Base-by-base conservation (phyloP, 2,888 invertebrate genomes). In the Mycogona germanica region DNA sequence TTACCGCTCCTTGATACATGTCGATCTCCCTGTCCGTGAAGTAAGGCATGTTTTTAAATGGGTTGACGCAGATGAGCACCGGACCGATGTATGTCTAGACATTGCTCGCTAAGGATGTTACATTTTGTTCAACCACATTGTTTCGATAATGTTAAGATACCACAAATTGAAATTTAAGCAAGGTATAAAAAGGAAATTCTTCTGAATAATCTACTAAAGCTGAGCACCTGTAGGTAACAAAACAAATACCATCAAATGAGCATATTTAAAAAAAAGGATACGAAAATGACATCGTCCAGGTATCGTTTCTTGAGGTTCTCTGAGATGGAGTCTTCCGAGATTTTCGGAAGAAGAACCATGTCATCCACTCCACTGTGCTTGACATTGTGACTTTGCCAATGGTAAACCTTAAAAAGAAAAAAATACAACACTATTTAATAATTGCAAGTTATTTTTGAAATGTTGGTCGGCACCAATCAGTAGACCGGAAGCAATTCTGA, bases 321-420 rank as follows among this genome's bases (percentile, higher is more conserved):
- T 42, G 78, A 77, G 61, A 81, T 81, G 59, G 77, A 73, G 4
- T 75, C 73, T 60, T 78, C 78, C 7, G 72, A 73, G 62, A 80
- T 75, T 66, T 77, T 78, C 57, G 78, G 72, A 56, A 81, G 69
- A 14, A 81, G 71, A 37, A 80, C 80, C 81, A 81, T 80, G 62
- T 81, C 81, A 64, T 81, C 81, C 64, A 80, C 79, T 2, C 81
- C 80, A 32, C 77, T 78, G 57, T 79, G 75, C 64, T 80, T 79
- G 63, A 79, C 78, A 74, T 79, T 77, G 68, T 78, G 76, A 64
- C 78, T 79, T 67, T 81, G 80, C 81, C 81, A 81, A 65, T 81
- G 80, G 67, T 80, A 79, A 53, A 76, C 75, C 76, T 76, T 64
- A 28, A 49, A 42, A 51, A 55, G 46, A 25, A 30, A 50, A 26